Percentiles rank a stretch among this genome's conserved stretches.
These are phyloP conservation scores for Lithobates sylvaticus DNA, from an alignment of 2,797 vertebrate genomes.

Conservation along the genomic window DNA sequence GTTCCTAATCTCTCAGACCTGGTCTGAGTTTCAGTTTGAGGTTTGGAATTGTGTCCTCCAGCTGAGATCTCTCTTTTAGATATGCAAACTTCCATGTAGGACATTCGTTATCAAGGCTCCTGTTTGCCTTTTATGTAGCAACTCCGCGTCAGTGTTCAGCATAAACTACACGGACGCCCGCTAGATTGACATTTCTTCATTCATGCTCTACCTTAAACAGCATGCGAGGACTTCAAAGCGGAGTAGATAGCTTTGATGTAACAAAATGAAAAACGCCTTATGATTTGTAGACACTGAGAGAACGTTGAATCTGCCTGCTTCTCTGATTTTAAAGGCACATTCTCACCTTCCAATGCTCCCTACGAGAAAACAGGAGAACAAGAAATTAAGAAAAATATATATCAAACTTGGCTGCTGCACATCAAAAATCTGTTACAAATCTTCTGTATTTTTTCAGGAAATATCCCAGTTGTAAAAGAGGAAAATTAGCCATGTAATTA, in stretches of 20 bases:
- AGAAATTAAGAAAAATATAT: not conserved
- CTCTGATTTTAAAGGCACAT: slow-evolving; percentile 70
- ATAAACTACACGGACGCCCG: slow-evolving; percentile 98
- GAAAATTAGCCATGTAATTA: not conserved
- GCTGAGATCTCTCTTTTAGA: slow-evolving; percentile 77
- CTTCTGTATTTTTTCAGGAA: slow-evolving; percentile 24
- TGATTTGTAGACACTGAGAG: slow-evolving; percentile 92
- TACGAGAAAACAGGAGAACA: slow-evolving; percentile 51
- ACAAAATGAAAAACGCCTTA: slow-evolving; percentile 93
- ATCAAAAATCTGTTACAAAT: slow-evolving; percentile 31
- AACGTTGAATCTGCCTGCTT: slow-evolving; percentile 86
- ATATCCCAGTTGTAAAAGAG: slow-evolving; percentile 5
- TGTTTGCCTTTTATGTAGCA: slow-evolving; percentile 96
- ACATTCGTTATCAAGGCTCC: slow-evolving; percentile 97
- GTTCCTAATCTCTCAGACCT: slow-evolving; percentile 73
- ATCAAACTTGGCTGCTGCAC: slow-evolving; percentile 13
- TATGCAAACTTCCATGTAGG: slow-evolving; percentile 86
- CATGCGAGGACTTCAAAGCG: slow-evolving; percentile 96
- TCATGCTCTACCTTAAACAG: slow-evolving; percentile 99
- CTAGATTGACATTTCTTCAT: slow-evolving; percentile 98
- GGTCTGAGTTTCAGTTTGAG: slow-evolving; percentile 74
- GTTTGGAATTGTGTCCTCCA: slow-evolving; percentile 74
- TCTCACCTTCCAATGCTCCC: slow-evolving; percentile 64
- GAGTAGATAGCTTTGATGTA: slow-evolving; percentile 90
- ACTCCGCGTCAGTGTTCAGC: slow-evolving; percentile 91